Evolutionary conservation across 2,797 vertebrate genomes (phyloP), one percentile per base, ranked within the genome.

Genomic region (Micropoecilia bifurca): DNA sequence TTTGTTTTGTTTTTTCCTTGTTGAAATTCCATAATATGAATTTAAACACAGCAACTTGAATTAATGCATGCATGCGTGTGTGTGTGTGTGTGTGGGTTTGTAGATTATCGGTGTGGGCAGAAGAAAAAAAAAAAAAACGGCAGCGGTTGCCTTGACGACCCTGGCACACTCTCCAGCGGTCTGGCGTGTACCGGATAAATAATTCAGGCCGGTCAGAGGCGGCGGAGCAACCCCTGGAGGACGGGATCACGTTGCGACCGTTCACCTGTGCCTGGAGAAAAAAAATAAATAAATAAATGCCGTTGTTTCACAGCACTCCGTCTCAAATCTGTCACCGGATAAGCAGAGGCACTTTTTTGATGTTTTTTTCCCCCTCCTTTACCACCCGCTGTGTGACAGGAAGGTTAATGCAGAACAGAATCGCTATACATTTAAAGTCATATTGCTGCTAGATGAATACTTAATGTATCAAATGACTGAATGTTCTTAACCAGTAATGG

Each of bases 101-200:
- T 72, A 88, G 85, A 83, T 30, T 86, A 87, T 81, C 80, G 75
- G 83, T 89, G 94, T 92, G 89, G 91, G 91, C 91, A 83, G 89
- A 76, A 87, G 85, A 41, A 45, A 90, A 22, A 50, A 20, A 22
- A 20, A 50, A 53, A 53, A 25, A 10, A 9, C 7, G 79, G 81
- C 92, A 83, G 74, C 33, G 90, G 95, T 97, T 96, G 96, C 96
- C 96, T 96, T 97, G 95, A 93, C 86, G 93, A 98, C 96, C 95
- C 93, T 91, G 91, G 91, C 91, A 89, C 89, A 89, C 93, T 95
- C 83, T 90, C 91, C 92, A 80, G 90, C 33, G 93, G 95, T 91
- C 88, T 41, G 46, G 78, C 79, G 20, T 92, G 94, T 92, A 83
- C 90, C 83, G 80, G 75, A 93, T 97, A 95, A 97, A 97, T 97